Evolutionary conservation across 2,113 vertebrate species (phyloP).

Genomic region (Pelobates fuscus): DNA sequence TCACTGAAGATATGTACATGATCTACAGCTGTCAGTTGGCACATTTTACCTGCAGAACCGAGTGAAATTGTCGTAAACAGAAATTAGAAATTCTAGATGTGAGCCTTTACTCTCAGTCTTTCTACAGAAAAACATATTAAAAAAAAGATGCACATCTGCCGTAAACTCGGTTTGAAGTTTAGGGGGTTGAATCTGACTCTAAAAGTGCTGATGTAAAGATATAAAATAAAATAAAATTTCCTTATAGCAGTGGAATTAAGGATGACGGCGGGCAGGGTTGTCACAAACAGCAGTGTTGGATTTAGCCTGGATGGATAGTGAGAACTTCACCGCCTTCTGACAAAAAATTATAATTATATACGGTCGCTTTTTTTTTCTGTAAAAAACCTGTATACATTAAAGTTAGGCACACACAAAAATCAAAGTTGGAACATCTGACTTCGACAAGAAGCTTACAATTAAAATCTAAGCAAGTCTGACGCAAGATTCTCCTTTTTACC

Average conservation of each 20-base stretch:
- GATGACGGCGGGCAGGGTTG: not conserved
- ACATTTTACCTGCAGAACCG: conserved; percentile 12
- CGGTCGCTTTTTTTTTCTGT: too few relatives aligned
- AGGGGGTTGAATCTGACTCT: conserved; percentile 11
- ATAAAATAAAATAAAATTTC: not conserved
- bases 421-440: too few relatives aligned
- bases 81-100: conserved; percentile 32
- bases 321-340: too few relatives aligned
- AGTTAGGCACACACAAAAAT: too few relatives aligned
- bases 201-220: not conserved
- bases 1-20: not conserved
- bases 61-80: conserved; percentile 4
- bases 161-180: conserved; percentile 10
- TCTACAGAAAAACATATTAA: not conserved
- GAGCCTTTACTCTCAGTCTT: conserved; percentile 12
- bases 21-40: not conserved
- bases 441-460: too few relatives aligned
- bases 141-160: conserved; percentile 28
- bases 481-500: too few relatives aligned
- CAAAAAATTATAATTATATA: too few relatives aligned
- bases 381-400: too few relatives aligned
- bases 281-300: too few relatives aligned
- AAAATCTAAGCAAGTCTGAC: too few relatives aligned
- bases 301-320: too few relatives aligned
- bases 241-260: not conserved